Base-by-base conservation (phyloP, 2,113 vertebrate species). In the Micronycteris hirsuta region DNA sequence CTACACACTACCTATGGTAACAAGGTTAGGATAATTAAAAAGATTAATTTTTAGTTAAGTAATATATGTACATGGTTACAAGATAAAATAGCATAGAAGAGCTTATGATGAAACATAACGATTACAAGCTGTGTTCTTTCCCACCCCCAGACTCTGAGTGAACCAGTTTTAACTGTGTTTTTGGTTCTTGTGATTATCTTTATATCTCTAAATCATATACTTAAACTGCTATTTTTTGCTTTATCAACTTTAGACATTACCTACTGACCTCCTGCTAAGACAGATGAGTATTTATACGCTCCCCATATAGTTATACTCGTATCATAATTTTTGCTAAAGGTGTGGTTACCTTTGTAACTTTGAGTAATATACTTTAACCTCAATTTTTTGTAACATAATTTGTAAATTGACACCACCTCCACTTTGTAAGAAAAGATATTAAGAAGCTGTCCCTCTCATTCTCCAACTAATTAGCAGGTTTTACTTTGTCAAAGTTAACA, bases 321-420 rank as follows among this genome's bases (percentile, higher is more conserved):
- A 85, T 65, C 38, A 19, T 71, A 73, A 58, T 31, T 96, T 96
- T 93, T 91, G 54, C 36, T n/a, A n/a, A n/a, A n/a, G n/a, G n/a
- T 93, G 45, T 93, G 78, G 38, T 86, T 94, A 68, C 76, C 6
- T 93, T 80, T 45, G 22, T 83, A 89, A 70, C 38, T 94, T 84
- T 87, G 17, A 90, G 36, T 93, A 83, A 84, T 81, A 74, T 54
- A 80, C 58, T 88, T 89, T 68, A 74, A 86, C 41, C 36, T 81
- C 2, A 36, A 4, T 76, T 88, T 88, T 58, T 91, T 96, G 65
- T 92, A 88, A 58, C 33, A 15, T 82, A 73, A 65, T 94, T 86
- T 90, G 47, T 73, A 93, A 87, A 84, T 19, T 80, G 28, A 93
- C 3, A 63, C 20, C 86, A 26, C 31, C 5, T 67, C 47, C 16